Evolutionary conservation across 2,113 vertebrate genomes (phyloP), one percentile per base, ranked within the genome.

Genomic region (Eubucco bourcierii): DNA sequence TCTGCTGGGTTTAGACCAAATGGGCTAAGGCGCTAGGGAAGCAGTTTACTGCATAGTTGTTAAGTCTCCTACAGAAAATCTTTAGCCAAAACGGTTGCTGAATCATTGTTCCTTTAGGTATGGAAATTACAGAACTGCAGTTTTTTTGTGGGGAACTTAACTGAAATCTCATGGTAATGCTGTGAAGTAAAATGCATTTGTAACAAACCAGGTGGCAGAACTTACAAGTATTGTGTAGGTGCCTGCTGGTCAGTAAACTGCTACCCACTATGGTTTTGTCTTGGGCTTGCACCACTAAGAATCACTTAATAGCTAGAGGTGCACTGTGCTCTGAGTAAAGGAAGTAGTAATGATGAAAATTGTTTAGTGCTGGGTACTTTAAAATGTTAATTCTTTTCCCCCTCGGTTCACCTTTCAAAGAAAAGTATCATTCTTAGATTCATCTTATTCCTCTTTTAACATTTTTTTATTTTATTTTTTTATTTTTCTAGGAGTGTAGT

Each of bases 141-240:
- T 15, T 67, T 74, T 72, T 61, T 80, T 15, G 9, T 23, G 50
- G 65, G 47, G 18, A 65, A 70, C 44, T 68, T 23, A 68, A 67
- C 37, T 84, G 66, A 88, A 93, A 64, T 84, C 29, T 95, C 56
- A 7, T 41, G 21, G 9, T 80, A 75, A 56, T 80, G 14, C 41
- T 90, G 87, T 80, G 44, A 47, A 65, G 28, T 86, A 70, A 92
- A 76, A 53, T 34, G 20, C 27, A 29, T 31, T 94, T 58, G 8
- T 63, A 64, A 53, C 61, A 93, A 65, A 63, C 18, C 27, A 28
- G 64, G 11, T 7, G 25, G 19, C 46, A 74, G 65, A 77, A 73
- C 47, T 59, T 0, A 0, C 50, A 28, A 29, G 23, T 71, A 3
- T 53, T 2, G 1, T 20, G 25, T 28, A 25, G 76, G 34, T 55